A percentile compares a stretch with the other conserved stretches of the same genome.
Evolutionary conservation across 2,888 invertebrate species (phyloP).

Genomic region (Griposia aprilina): DNA sequence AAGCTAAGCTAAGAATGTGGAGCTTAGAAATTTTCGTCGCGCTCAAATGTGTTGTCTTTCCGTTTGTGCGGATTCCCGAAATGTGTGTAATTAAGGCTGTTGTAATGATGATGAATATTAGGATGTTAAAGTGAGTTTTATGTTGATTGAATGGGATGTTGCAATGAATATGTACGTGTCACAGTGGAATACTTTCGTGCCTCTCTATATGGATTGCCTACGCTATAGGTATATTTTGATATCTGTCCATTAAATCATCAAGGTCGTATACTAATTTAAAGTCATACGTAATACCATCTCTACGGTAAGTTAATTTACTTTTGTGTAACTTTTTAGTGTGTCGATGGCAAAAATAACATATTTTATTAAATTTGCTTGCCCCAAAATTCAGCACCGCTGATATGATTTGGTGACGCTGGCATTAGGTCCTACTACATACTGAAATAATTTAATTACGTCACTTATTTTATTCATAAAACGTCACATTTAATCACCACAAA

Average conservation of each 20-base stretch:
- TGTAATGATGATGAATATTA: conserved; percentile 39
- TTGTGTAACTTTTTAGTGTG: background rate
- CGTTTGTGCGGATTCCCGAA: conserved; percentile 17
- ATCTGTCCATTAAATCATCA: background rate
- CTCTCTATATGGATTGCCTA: background rate
- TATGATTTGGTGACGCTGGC: background rate
- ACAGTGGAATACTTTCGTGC: background rate
- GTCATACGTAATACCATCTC: background rate
- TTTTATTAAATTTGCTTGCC: too few relatives aligned
- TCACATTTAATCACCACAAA: background rate
- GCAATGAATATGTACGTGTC: background rate
- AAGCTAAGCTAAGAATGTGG: conserved; percentile 76
- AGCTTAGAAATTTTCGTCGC: conserved; percentile 64
- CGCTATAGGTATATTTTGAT: background rate
- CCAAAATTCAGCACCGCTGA: background rate
- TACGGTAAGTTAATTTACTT: background rate
- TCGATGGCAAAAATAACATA: background rate
- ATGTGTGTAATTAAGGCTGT: conserved; percentile 43
- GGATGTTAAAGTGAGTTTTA: conserved; percentile 7
- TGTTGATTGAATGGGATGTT: conserved; percentile 3
- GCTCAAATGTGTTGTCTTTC: conserved; percentile 50
- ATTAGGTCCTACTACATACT: background rate
- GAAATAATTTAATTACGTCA: background rate
- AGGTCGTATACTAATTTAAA: background rate
- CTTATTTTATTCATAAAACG: background rate